Percentiles rank a stretch among this genome's conserved stretches.
Conservation (phyloP, 2,113 vertebrate species). For the Pseudolaguvia tuberculata region DNA sequence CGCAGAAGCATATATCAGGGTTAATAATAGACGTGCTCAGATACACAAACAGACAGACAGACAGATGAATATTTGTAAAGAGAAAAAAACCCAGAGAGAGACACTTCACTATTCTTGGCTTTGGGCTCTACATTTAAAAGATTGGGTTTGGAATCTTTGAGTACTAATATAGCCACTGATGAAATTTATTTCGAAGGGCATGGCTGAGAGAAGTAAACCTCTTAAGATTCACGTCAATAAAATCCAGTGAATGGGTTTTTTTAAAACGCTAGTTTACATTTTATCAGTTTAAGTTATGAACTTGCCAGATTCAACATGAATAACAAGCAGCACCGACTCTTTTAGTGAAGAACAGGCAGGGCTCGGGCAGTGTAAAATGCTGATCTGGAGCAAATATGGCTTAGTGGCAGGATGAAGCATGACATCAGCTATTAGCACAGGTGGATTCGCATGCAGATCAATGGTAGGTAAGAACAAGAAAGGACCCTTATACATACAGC, state of each 20-base stretch:
- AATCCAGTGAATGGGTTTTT: background rate
- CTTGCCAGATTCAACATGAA: background rate
- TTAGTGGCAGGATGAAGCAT: slow-evolving; percentile 65
- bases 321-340: background rate
- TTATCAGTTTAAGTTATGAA: too few relatives aligned
- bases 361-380: slow-evolving; percentile 68
- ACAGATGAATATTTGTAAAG: slow-evolving; percentile 70
- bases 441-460: slow-evolving; percentile 71
- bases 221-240: slow-evolving; percentile 2
- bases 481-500: slow-evolving; percentile 74
- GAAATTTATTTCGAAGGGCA: slow-evolving; percentile 11
- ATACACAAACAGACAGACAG: slow-evolving; percentile 75
- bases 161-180: slow-evolving; percentile 40
- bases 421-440: slow-evolving; percentile 67
- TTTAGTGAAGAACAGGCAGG: slow-evolving; percentile 42
- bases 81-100: slow-evolving; percentile 29
- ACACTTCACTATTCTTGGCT: slow-evolving; percentile 53
- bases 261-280: too few relatives aligned
- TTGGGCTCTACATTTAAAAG: slow-evolving; percentile 24
- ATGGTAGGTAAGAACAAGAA: slow-evolving; percentile 64
- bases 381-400: slow-evolving; percentile 62
- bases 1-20: slow-evolving; percentile 78
- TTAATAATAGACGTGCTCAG: slow-evolving; percentile 69
- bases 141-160: slow-evolving; percentile 21
- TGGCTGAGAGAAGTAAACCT: background rate